Base-by-base conservation (phyloP, 2,888 invertebrate species). In the Coleophora flavipennella region DNA sequence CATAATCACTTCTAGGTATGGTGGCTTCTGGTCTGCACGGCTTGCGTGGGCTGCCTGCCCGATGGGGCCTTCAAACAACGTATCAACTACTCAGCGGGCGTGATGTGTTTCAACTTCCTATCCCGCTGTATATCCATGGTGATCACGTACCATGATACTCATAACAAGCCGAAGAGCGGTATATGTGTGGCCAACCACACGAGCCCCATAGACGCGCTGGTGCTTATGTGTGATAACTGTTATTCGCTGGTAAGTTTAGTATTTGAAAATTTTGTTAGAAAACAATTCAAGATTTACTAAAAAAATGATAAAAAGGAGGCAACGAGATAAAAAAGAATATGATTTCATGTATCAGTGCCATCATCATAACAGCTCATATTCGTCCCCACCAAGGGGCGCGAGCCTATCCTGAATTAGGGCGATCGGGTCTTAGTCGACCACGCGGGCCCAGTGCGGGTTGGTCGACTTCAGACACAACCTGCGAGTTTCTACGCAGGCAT, bases 101-200 rank as follows among this genome's bases (percentile, higher is more conserved):
- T 95, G 46, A 92, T 94, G 88, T 95, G 96, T 78, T 97, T 97
- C 85, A 93, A 96, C 64, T 91, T 99, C 57, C 86, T 98, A 52
- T 94, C 96, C 39, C 91, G 97, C 46, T 94, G 97, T 38, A 90
- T 98, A 61, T 97, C 98, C 8, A 90, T 93, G 25, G 94, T 95
- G 45, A 90, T 95, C 54, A 92, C 90, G 20, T 95, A 94, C 77
- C 94, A 96, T 78, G 94, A 92, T 70, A 89, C 89, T 39, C 94
- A 96, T 67, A 94, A 96, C 73, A 89, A 90, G 55, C 97, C 97
- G 27, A 89, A 89, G 57, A 86, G 88, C 39, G 91, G 91, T 33
- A 99, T 99, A 59, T 99, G 98, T 84, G 99, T 99, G 25, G 99
- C 99, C 35, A 99, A 99, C 84, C 99, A 99, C 81, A 99, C 99